phyloP scores from a whole-genome alignment of 2,888 invertebrate genomes.

The Lasioglossum calceatum region DNA sequence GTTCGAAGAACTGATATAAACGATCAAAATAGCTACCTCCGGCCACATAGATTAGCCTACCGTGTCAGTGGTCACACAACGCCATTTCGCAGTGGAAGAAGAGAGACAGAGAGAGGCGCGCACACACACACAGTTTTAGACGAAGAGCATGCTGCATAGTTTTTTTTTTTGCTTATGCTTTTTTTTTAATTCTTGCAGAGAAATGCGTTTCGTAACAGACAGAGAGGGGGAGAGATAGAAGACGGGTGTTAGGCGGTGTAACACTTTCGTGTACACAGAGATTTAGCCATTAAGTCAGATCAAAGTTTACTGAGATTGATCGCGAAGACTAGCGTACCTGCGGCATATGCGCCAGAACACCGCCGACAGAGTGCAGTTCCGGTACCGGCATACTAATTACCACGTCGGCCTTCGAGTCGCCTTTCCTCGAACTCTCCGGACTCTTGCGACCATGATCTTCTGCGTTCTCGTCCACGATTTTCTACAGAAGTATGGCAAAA shows the following conservation, averaged over 20 bases:
- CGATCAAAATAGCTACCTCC: conserved; percentile 80
- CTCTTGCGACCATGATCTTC: conserved; percentile 89
- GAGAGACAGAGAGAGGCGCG: conserved; percentile 67
- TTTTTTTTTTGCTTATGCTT: conserved; percentile 1
- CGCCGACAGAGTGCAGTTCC: conserved; percentile 92
- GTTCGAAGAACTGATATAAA: conserved; percentile 85
- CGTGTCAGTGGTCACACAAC: conserved; percentile 73
- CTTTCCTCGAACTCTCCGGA: conserved; percentile 89
- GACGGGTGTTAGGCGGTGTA: conserved; percentile 44
- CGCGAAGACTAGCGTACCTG: conserved; percentile 86
- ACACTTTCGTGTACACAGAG: conserved; percentile 22
- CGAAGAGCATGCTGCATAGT: conserved; percentile 72
- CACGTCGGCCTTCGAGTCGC: conserved; percentile 87
- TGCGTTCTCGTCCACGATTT: conserved; percentile 89
- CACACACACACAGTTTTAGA: conserved; percentile 62
- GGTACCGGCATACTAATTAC: conserved; percentile 87
- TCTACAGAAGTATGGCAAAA: conserved; percentile 80
- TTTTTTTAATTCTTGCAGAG: conserved; percentile 3
- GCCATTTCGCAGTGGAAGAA: conserved; percentile 73
- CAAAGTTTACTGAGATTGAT: neutral
- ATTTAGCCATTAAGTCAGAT: neutral
- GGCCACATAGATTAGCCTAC: conserved; percentile 78
- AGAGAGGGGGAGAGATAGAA: conserved; percentile 17
- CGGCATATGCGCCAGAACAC: conserved; percentile 96
- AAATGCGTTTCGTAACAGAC: conserved; percentile 1